phyloP scores from a whole-genome alignment of 1,140 invertebrate species.

The Aporrectodea caliginosa region DNA sequence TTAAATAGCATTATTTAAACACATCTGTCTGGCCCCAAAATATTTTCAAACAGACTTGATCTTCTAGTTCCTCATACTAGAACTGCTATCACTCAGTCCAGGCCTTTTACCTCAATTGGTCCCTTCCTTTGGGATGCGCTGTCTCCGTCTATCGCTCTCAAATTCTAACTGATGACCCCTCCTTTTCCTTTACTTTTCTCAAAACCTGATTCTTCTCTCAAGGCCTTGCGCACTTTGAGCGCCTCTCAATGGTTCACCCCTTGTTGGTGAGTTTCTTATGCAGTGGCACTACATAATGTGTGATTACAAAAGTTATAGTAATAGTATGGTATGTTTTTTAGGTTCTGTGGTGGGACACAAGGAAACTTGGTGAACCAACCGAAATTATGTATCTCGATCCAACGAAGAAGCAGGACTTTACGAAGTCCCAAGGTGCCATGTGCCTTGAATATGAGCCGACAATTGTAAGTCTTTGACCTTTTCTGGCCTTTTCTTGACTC shows the following conservation, averaged over 20 bases:
- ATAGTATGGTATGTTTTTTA: not conserved
- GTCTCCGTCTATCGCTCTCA: too few species aligned
- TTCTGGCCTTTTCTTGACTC: too few species aligned
- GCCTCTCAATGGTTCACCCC: not conserved
- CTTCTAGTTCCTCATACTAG: too few species aligned
- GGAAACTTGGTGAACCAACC: constrained; percentile 74
- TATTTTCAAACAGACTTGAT: not conserved
- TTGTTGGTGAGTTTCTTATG: not conserved
- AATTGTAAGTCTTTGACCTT: constrained; percentile 63
- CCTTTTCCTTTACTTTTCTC: not conserved
- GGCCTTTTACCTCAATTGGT: not conserved
- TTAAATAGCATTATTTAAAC: too few species aligned
- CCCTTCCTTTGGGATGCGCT: too few species aligned
- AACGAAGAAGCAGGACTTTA: constrained; percentile 68
- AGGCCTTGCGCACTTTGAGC: too few species aligned
- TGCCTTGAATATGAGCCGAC: constrained; percentile 84
- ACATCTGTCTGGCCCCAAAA: too few species aligned
- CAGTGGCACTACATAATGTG: too few species aligned
- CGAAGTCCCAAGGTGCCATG: constrained; percentile 72
- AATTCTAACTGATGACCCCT: too few species aligned
- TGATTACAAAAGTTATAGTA: not conserved
- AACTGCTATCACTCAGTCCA: not conserved
- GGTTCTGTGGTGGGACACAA: constrained; percentile 76
- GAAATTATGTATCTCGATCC: constrained; percentile 78
- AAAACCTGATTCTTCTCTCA: not conserved